phyloP scores from a whole-genome alignment of 2,888 invertebrate species.

The Drosophila hamatofila region DNA sequence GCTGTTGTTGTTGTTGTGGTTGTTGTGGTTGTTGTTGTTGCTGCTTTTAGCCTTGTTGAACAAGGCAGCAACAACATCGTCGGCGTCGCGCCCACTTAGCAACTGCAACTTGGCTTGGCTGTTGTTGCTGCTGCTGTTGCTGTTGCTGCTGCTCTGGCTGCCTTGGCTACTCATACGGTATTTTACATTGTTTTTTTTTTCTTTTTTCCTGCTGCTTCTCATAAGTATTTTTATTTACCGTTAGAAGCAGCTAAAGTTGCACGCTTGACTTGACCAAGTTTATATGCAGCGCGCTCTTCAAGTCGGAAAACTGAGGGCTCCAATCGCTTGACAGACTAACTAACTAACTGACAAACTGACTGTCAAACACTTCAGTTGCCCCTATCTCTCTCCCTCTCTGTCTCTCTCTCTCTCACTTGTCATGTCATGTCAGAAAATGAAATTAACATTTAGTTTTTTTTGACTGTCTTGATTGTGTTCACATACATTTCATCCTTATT shows the following conservation, averaged over 20 bases:
- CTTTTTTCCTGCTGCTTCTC: conserved; percentile 19
- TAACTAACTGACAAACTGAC: conserved; percentile 21
- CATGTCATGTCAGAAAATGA: conserved; percentile 63
- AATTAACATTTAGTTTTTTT: conserved; percentile 55
- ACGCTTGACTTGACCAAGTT: conserved; percentile 55
- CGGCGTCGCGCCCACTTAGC: conserved; percentile 71
- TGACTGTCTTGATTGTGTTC: conserved; percentile 6
- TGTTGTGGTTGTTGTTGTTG: conserved; percentile 23
- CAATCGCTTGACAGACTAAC: not conserved
- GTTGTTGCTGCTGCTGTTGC: no score
- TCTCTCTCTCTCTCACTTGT: conserved; percentile 13
- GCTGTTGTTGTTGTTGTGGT: conserved; percentile 40
- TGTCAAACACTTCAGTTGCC: not conserved
- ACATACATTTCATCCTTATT: conserved; percentile 21
- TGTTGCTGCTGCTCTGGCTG: conserved; percentile 21
- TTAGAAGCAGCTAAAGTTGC: conserved; percentile 66
- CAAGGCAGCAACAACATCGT: conserved; percentile 45
- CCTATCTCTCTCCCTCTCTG: not conserved
- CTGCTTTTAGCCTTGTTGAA: conserved; percentile 47
- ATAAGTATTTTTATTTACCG: conserved; percentile 64
- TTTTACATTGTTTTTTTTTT: conserved; percentile 23
- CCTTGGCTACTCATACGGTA: conserved; percentile 58
- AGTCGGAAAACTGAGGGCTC: conserved; percentile 5
- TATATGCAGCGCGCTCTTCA: conserved; percentile 3
- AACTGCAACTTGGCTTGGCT: conserved; percentile 59